Conservation (phyloP, 2,113 vertebrate species). For the Nibea coibor region DNA sequence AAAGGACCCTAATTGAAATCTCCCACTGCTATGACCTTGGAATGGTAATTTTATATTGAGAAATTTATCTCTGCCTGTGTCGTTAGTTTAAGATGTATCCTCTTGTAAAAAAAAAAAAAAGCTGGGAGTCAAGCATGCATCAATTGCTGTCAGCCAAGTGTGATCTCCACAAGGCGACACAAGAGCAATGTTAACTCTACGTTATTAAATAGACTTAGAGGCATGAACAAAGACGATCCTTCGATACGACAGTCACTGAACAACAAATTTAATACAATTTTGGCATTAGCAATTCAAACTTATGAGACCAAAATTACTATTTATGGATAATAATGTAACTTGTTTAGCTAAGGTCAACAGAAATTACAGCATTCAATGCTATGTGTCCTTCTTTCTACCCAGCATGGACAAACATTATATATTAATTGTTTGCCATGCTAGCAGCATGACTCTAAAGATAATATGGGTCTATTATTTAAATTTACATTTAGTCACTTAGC, state of each 20-base stretch:
- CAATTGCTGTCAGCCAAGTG: conserved; percentile 70
- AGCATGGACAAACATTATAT: not conserved
- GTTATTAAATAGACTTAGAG: conserved; percentile 8
- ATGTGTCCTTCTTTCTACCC: not conserved
- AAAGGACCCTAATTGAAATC: conserved; percentile 84
- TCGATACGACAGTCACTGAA: not conserved
- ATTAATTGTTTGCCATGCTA: not conserved
- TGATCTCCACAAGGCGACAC: conserved; percentile 76
- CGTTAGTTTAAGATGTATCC: conserved; percentile 80
- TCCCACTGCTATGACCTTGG: conserved; percentile 84
- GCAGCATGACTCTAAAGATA: not conserved
- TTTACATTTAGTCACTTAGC: too few relatives aligned
- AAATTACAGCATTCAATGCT: not conserved
- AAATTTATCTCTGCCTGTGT: conserved; percentile 84
- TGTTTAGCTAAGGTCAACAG: not conserved
- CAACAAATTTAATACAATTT: not conserved
- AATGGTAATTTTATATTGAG: conserved; percentile 82
- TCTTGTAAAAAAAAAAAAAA: conserved; percentile 79
- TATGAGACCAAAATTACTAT: not conserved
- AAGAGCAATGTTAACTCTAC: conserved; percentile 75
- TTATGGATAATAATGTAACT: not conserved
- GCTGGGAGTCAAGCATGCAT: conserved; percentile 78
- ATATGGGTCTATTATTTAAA: too few relatives aligned
- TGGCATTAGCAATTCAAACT: not conserved
- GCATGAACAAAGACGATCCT: not conserved